Base-by-base conservation (phyloP, 1,140 invertebrate genomes). In the Leptestheria dahalacensis region DNA sequence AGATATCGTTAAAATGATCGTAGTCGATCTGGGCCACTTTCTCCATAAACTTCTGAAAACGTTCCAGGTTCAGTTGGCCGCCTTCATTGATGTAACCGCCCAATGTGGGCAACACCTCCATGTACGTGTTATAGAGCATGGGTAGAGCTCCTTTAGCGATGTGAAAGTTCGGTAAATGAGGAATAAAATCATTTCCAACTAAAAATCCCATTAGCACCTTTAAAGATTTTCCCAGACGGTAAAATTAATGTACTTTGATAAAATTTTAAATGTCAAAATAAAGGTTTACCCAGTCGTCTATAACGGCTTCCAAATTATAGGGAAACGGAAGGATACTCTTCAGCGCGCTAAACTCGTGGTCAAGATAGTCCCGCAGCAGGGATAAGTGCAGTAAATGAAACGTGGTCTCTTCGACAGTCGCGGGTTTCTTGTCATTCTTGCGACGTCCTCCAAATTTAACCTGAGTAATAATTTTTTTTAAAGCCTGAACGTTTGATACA, bases 171-270 rank as follows among this genome's bases (percentile, higher is more conserved):
- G 94, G 93, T 57, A 97, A 74, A 74, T 96, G 80, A 0, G 94
- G 94, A 66, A 98, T 88, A 72, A 98, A 98, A 74, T 98, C 94
- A 73, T 98, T 98, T 48, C 94, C 94, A 4, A 97, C 86, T 25
- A 98, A 73, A 71, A 97, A 97, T 1, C 90, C 87, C 88, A 98
- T 91, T 6, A 97, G 72, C 2, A 97, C 82, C 86, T 71, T n/a
- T n/a, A n/a, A n/a, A n/a, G n/a, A n/a, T n/a, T n/a, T n/a, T n/a
- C n/a, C n/a, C n/a, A n/a, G n/a, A n/a, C n/a, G 49, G 12, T 18
- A 24, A 61, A 57, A 48, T 48, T 23, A 61, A 29, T 21, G 52
- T 15, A 9, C 18, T 0, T 3, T 10, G 26, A 18, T 21, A 61
- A 49, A n/a, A 41, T 15, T 41, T 41, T 15, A 23, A 2, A 25